Percentiles rank a stretch among this genome's conserved stretches.
Conservation (phyloP, 2,113 vertebrate genomes). For the Capricornis sumatraensis region DNA sequence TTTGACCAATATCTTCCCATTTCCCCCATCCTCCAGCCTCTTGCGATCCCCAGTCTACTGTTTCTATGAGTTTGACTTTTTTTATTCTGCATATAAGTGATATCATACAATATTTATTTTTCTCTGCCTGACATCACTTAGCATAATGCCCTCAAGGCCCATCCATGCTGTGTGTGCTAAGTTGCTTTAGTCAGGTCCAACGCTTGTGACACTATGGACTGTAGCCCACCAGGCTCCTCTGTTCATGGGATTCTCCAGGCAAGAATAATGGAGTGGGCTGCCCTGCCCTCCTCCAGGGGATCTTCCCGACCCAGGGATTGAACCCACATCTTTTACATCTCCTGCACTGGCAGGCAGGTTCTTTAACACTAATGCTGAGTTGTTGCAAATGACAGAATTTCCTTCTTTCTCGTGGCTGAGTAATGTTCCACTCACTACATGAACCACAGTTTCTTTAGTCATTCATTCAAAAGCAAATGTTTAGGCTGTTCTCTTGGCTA, state of each 20-base stretch:
- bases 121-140: neutral
- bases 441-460: neutral
- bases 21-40: neutral
- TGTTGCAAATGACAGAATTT: neutral
- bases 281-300: neutral
- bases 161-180: neutral
- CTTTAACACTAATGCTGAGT: neutral
- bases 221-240: neutral
- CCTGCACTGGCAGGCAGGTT: neutral
- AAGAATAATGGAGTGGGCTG: neutral
- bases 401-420: neutral
- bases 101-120: neutral
- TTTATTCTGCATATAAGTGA: neutral
- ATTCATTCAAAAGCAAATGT: neutral
- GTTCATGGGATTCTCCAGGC: neutral
- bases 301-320: neutral
- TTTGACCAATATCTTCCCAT: neutral
- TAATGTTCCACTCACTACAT: neutral
- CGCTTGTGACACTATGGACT: neutral
- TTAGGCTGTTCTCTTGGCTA: neutral
- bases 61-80: neutral
- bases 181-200: neutral
- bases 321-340: neutral
- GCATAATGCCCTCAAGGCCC: neutral
- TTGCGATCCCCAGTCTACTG: neutral